Evolutionary conservation across 1,140 invertebrate species (phyloP), one percentile per base, ranked within the genome.

Genomic region (Listronotus oregonensis): DNA sequence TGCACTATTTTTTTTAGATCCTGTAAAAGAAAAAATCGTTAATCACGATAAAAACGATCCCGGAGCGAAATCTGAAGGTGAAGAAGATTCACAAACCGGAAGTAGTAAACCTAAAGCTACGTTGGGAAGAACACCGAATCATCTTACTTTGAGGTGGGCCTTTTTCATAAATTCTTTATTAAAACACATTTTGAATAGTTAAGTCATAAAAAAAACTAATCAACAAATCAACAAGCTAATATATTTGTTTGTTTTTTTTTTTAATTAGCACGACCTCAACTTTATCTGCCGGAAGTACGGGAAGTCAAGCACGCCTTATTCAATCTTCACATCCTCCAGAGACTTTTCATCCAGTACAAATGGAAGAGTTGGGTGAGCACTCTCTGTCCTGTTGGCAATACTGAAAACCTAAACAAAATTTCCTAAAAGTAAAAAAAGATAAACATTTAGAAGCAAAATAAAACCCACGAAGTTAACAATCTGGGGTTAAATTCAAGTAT

Each of bases 301-400:
- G 94, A 71, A 94, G 91, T 76, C 94, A 96, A 79, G 95, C 95
- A 15, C 88, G 92, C 73, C 86, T 97, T 66, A 95, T 96, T 76
- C 94, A 96, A 81, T 93, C 93, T 61, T 96, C 94, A 67, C 92
- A 95, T 80, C 91, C 94, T 73, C 94, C 94, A 44, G 88, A 92
- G 70, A 92, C 90, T 74, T 95, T 94, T 80, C 91, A 94, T 69
- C 92, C 92, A 21, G 86, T 89, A 62, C 87, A 87, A 78, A 87
- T 90, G 72, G 90, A 91, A 82, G 92, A 94, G 81, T 83, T 93
- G 85, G 92, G 92, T 94, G 90, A 89, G 21, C 21, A 5, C 21
- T 27, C 5, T 1, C 21, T 27, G 21, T 3, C 21, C 21, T 27
- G n/a, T n/a, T n/a, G 21, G 21, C 21, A 27, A 27, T 27, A 27